Conservation (phyloP, 35 echinoderm and acorn worm species). For the Heliocidaris tuberculata region DNA sequence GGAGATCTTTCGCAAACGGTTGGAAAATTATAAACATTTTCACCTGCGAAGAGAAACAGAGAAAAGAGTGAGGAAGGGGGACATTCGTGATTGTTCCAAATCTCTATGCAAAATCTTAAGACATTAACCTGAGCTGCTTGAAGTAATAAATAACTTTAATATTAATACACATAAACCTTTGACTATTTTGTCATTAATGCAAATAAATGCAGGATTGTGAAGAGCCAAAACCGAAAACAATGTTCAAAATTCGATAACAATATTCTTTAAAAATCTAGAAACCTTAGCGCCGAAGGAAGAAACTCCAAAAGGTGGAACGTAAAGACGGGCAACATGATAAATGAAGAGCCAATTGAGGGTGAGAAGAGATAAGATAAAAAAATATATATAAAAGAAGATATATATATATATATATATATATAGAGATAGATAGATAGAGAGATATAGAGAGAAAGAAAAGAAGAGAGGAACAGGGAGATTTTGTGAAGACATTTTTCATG, state of each 20-base stretch:
- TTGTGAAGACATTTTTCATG: not conserved
- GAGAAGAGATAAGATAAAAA: not conserved
- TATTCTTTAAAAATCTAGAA: too few species aligned
- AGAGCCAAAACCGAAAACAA: too few species aligned
- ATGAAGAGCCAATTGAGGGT: not conserved
- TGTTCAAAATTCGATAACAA: too few species aligned
- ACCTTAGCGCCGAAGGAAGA: too few species aligned
- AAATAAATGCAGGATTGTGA: too few species aligned
- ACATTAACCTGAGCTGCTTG: not conserved
- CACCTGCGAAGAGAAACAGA: not conserved
- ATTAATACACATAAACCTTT: not conserved
- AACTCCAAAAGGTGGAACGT: too few species aligned
- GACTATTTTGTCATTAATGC: not conserved
- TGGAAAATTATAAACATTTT: conserved; percentile 36
- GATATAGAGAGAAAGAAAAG: not conserved
- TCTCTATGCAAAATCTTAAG: not conserved
- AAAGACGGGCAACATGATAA: too few species aligned
- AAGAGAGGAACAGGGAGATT: not conserved
- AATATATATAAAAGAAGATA: too few species aligned
- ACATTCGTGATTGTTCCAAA: not conserved
- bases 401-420: too few species aligned
- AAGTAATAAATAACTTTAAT: not conserved
- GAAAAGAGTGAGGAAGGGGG: not conserved
- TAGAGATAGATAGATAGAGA: too few species aligned
- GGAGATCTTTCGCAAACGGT: conserved; percentile 35